Conservation (phyloP, 2,888 invertebrate species). For the Lepas anatifera region DNA sequence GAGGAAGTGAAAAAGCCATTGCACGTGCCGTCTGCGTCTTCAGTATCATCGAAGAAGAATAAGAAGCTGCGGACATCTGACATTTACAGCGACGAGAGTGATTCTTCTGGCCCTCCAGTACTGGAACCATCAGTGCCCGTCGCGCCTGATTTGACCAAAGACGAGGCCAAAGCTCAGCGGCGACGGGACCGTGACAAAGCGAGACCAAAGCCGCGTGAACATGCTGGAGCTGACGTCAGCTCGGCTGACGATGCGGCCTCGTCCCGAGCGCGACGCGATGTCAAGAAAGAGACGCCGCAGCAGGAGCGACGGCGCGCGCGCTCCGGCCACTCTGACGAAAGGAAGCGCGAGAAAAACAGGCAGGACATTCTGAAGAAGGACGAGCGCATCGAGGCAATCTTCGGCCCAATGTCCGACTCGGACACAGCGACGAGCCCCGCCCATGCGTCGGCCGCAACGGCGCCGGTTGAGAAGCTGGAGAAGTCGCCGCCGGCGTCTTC, state of each 20-base stretch:
- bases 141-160: not conserved
- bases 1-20: not conserved
- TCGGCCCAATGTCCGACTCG: slow-evolving; percentile 64
- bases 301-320: not conserved
- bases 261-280: not conserved
- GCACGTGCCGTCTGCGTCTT: not conserved
- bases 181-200: not conserved
- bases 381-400: slow-evolving; percentile 76
- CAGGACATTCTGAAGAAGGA: slow-evolving; percentile 33
- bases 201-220: slow-evolving; percentile 6
- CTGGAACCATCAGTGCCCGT: not conserved
- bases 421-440: not conserved
- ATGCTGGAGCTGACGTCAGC: not conserved
- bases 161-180: not conserved
- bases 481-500: not conserved
- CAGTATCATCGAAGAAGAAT: not conserved
- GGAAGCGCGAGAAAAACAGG: too few relatives aligned
- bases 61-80: slow-evolving; percentile 13
- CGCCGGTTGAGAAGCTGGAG: not conserved
- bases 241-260: not conserved
- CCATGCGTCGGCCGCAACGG: not conserved
- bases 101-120: not conserved
- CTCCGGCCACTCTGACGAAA: not conserved
- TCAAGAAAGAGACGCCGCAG: not conserved
- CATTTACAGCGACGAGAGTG: slow-evolving; percentile 18